Percentiles rank a stretch among this genome's conserved stretches.
Conservation (phyloP, 2,888 invertebrate genomes). For the Macroteleia sp. region DNA sequence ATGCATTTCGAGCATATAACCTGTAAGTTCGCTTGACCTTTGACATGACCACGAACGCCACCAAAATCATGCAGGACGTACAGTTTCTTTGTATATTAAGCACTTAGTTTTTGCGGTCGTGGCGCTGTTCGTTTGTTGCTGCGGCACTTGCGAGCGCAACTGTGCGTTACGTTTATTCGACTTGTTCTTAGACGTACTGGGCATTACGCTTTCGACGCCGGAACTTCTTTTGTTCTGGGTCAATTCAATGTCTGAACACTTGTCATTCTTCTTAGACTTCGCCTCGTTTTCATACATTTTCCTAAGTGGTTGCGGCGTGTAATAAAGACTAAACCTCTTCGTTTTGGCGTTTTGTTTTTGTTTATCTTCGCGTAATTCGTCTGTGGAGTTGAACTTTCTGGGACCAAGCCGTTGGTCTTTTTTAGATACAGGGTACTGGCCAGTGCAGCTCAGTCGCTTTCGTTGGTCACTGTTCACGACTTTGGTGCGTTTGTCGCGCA, state of each 20-base stretch:
- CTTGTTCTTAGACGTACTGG: constrained; percentile 73
- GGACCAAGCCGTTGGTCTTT: constrained; percentile 54
- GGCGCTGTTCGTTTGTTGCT: too few species aligned
- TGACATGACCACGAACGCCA: too few species aligned
- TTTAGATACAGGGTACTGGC: constrained; percentile 62
- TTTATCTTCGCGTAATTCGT: constrained; percentile 73
- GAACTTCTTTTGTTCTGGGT: constrained; percentile 66
- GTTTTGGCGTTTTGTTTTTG: constrained; percentile 67
- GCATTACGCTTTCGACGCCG: constrained; percentile 66
- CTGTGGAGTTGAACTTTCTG: constrained; percentile 73
- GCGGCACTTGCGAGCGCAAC: constrained; percentile 15
- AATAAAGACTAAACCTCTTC: constrained; percentile 77
- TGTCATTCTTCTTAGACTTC: constrained; percentile 63
- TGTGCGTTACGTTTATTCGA: constrained; percentile 71
- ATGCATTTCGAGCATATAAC: too few species aligned
- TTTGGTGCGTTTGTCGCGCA: constrained; percentile 68
- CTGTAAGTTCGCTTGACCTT: too few species aligned
- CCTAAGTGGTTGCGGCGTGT: constrained; percentile 77
- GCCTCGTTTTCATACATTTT: constrained; percentile 74
- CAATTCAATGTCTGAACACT: constrained; percentile 61
- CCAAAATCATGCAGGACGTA: too few species aligned
- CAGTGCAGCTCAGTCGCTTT: constrained; percentile 73
- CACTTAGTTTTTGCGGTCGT: too few species aligned
- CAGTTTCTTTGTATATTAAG: too few species aligned
- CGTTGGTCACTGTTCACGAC: constrained; percentile 42